Conservation (phyloP, 37 sponge, comb jelly and placozoan species). For the Beroe ovata region DNA sequence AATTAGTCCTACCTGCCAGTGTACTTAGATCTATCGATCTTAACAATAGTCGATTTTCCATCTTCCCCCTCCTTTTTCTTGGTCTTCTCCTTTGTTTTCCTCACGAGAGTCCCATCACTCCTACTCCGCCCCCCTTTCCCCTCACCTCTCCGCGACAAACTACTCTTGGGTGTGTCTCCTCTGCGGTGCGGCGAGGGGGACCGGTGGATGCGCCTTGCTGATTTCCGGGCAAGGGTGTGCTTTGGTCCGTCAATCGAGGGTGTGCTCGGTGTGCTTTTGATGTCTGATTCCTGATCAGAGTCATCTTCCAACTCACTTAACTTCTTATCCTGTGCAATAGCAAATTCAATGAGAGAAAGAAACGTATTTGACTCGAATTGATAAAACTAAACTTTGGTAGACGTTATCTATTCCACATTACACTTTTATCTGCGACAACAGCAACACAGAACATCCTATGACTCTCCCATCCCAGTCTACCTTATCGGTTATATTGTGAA, state of each 20-base stretch:
- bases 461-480: too few relatives aligned
- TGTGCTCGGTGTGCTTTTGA: not conserved
- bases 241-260: not conserved
- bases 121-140: not conserved
- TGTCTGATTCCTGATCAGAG: not conserved
- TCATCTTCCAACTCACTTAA: not conserved
- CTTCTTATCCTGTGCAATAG: not conserved
- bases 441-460: too few relatives aligned
- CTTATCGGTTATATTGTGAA: constrained; percentile 5
- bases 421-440: too few relatives aligned
- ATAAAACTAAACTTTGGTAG: too few relatives aligned
- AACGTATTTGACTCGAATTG: too few relatives aligned
- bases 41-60: constrained; percentile 9
- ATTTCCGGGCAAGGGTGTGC: not conserved
- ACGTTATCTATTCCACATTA: too few relatives aligned
- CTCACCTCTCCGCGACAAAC: not conserved
- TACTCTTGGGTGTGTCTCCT: not conserved
- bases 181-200: constrained; percentile 25
- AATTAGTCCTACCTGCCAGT: constrained; percentile 10
- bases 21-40: constrained; percentile 58
- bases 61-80: not conserved
- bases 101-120: not conserved
- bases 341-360: too few relatives aligned
- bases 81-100: not conserved
- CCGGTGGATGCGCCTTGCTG: not conserved